phyloP scores from a whole-genome alignment of 2,113 vertebrate genomes.

The Hassar affinis region DNA sequence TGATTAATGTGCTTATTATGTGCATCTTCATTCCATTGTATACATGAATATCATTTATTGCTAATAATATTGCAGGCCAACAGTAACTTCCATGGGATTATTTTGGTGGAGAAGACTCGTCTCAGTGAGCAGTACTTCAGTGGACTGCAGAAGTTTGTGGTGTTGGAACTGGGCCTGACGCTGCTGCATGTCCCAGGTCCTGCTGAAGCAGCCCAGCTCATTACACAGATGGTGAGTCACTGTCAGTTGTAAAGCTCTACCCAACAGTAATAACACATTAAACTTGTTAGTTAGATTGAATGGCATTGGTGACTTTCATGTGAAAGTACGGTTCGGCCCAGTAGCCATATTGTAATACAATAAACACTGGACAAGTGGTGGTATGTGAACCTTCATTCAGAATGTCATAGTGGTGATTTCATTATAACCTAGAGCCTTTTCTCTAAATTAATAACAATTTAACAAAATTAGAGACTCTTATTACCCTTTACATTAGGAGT shows the following conservation, averaged over 20 bases:
- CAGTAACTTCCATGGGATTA: constrained; percentile 73
- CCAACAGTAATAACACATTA: not conserved
- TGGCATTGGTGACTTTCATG: not conserved
- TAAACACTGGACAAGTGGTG: not conserved
- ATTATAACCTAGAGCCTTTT: not conserved
- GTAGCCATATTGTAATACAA: not conserved
- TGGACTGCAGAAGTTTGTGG: constrained; percentile 83
- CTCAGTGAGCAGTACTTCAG: constrained; percentile 85
- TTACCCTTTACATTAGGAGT: not conserved
- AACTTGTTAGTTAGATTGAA: not conserved
- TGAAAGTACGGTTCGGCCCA: not conserved
- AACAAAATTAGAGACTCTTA: not conserved
- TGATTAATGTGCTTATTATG: too few relatives aligned
- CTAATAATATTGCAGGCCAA: constrained; percentile 64
- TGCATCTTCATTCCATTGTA: too few relatives aligned
- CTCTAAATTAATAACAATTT: too few relatives aligned
- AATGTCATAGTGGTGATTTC: not conserved
- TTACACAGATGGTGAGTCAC: constrained; percentile 80
- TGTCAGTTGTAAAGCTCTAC: not conserved
- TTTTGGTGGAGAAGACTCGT: constrained; percentile 83
- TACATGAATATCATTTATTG: not conserved
- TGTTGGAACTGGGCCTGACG: constrained; percentile 85
- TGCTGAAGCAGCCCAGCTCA: constrained; percentile 82
- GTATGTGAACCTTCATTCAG: not conserved
- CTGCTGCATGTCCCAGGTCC: constrained; percentile 81